Base-by-base conservation (phyloP, 2,888 invertebrate species). In the Abrostola triplasia region DNA sequence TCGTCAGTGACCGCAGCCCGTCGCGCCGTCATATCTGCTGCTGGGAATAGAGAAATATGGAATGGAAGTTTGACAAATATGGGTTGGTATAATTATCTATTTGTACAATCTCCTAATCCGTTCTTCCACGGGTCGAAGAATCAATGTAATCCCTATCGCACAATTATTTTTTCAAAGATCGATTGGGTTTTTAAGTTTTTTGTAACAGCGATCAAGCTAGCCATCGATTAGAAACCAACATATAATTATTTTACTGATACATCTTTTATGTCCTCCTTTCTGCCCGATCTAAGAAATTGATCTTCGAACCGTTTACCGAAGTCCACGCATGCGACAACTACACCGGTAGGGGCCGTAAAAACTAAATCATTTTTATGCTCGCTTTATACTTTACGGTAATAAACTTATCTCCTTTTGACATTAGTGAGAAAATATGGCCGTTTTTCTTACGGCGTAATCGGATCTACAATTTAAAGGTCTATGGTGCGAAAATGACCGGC, bases 21-120 rank as follows among this genome's bases (percentile, higher is more conserved):
- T 50, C 64, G 54, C 59, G 61, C 40, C 65, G 54, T 73, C 76
- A 79, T 79, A 73, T 79, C 67, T 53, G 38, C 4, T 2, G 10
- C 50, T 5, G 9, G 42, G 76, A 70, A 52, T 49, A 1, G 4
- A 24, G 0, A 10, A 53, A 50, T 10, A 6, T 70, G 77, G 79
- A 78, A 59, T 51, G 6, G 62, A 44, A 65, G 40, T 4, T 40
- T 40, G 24, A 24, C 1, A 24, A 24, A 24, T 2, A 24, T 2
- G 24, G 24, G 24, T 24, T 24, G 24, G 4, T 1, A 2, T 24
- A 24, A 24, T 24, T 4, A 24, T 24, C 24, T 4, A 24, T 4
- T 24, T 24, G 24, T 24, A 24, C 24, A 24, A 24, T 24, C 24
- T 24, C 24, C 1, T 24, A 24, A 24, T 24, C 24, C 4, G 24